Evolutionary conservation across 2,797 vertebrate species (phyloP).

Genomic region (Kryptolebias ocellatus): DNA sequence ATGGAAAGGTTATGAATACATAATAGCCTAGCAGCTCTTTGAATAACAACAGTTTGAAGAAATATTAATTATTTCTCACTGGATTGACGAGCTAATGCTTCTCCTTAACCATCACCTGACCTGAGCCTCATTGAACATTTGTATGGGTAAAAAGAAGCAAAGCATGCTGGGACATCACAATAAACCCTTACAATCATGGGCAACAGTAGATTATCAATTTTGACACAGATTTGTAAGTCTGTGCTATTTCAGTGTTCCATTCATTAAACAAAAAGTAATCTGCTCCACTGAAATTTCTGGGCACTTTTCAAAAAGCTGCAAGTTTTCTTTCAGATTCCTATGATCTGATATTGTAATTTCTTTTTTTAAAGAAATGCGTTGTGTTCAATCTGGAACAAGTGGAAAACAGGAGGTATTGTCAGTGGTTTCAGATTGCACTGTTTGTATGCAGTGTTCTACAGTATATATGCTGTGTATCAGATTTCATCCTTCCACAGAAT

Average conservation of each 20-base stretch:
- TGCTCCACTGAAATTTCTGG: not conserved
- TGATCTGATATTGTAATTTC: not conserved
- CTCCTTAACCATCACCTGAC: too few relatives aligned
- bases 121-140: too few relatives aligned
- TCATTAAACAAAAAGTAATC: not conserved
- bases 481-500: conserved; percentile 71
- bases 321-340: not conserved
- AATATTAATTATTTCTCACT: too few relatives aligned
- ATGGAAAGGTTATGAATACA: too few relatives aligned
- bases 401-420: not conserved
- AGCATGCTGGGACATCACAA: too few relatives aligned
- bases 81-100: too few relatives aligned
- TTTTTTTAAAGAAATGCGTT: not conserved
- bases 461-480: conserved; percentile 55
- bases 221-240: not conserved
- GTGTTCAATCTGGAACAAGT: not conserved
- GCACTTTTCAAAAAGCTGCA: not conserved
- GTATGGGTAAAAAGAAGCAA: too few relatives aligned
- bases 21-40: too few relatives aligned
- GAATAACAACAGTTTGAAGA: too few relatives aligned
- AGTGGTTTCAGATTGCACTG: conserved; percentile 1
- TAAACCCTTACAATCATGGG: too few relatives aligned
- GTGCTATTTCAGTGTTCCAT: not conserved
- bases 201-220: not conserved
- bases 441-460: conserved; percentile 7